Conservation (phyloP, 2,888 invertebrate genomes). For the Acleris emargana region DNA sequence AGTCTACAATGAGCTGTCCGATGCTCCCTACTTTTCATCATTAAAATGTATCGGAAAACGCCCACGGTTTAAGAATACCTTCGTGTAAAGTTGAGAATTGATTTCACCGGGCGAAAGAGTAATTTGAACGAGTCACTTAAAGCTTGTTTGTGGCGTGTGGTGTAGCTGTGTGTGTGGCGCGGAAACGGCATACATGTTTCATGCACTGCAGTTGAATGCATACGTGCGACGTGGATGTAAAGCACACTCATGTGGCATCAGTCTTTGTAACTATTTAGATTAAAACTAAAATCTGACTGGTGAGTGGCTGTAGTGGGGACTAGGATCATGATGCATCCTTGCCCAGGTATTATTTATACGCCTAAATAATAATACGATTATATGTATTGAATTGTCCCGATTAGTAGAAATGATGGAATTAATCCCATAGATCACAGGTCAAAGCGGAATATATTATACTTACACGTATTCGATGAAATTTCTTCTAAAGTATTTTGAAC, state of each 20-base stretch:
- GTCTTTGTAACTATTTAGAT: conserved; percentile 7
- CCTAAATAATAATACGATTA: too few species aligned
- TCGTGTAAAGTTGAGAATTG: conserved; percentile 28
- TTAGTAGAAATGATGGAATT: too few species aligned
- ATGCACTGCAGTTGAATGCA: conserved; percentile 50
- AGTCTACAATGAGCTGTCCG: conserved; percentile 27
- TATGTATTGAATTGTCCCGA: too few species aligned
- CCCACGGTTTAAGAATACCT: conserved; percentile 18
- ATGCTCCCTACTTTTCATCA: conserved; percentile 32
- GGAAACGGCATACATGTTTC: conserved; percentile 51
- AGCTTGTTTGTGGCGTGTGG: conserved; percentile 29
- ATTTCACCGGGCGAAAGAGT: conserved; percentile 29
- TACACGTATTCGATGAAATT: too few species aligned
- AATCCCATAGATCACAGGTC: too few species aligned
- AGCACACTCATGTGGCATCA: conserved; percentile 33
- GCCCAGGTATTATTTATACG: too few species aligned
- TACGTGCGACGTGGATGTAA: conserved; percentile 21
- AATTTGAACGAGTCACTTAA: conserved; percentile 17
- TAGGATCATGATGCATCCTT: too few species aligned
- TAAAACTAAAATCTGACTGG: too few species aligned
- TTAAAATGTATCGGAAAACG: conserved; percentile 35
- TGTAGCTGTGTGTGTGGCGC: conserved; percentile 28
- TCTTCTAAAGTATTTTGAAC: too few species aligned
- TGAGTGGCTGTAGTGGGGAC: too few species aligned
- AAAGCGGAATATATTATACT: too few species aligned